Evolutionary conservation across 2,113 vertebrate genomes (phyloP).

Genomic region (Mesocricetus auratus): DNA sequence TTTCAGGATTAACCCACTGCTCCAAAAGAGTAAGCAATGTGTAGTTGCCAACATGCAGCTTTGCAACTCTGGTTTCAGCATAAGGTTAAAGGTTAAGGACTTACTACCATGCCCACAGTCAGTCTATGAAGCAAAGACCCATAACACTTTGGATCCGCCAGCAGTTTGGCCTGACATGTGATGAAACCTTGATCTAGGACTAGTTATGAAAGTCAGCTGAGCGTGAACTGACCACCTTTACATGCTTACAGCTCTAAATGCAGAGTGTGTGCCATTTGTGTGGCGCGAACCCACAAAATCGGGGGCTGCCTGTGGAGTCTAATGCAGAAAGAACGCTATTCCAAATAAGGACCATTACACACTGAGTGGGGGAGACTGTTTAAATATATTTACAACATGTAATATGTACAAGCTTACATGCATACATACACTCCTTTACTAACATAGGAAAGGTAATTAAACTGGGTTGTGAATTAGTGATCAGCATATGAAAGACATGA

Average conservation of each 20-base stretch:
- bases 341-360: neutral
- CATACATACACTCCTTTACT: neutral
- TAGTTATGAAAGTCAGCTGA: neutral
- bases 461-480: neutral
- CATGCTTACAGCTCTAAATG: neutral
- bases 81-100: neutral
- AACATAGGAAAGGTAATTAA: neutral
- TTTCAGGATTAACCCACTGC: neutral
- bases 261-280: neutral
- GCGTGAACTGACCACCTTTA: neutral
- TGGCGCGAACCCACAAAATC: neutral
- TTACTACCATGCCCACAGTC: neutral
- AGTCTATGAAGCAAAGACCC: neutral
- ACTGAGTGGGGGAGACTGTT: neutral
- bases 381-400: neutral
- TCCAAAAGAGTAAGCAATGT: neutral
- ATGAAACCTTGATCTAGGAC: neutral
- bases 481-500: neutral
- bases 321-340: neutral
- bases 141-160: neutral
- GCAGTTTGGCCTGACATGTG: neutral
- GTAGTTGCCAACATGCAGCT: neutral
- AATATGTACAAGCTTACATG: neutral
- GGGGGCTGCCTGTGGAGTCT: neutral
- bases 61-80: neutral